Evolutionary conservation across 2,888 invertebrate genomes (phyloP).

Genomic region (Nasonovia ribisnigri): DNA sequence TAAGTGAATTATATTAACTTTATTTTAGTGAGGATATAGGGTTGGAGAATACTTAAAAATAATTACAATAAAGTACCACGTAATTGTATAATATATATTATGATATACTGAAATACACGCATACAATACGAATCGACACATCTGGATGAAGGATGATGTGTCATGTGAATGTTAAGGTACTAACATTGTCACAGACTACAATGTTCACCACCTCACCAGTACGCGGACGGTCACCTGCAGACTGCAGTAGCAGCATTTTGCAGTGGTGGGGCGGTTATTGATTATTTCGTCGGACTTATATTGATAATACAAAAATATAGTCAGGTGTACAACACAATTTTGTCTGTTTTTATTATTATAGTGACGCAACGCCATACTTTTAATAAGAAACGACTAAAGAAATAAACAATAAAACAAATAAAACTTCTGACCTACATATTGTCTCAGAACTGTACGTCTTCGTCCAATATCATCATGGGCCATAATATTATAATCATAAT

Average conservation of each 20-base stretch:
- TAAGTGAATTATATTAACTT: background rate
- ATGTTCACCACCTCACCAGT: background rate
- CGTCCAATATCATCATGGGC: background rate
- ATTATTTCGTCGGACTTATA: background rate
- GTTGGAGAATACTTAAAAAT: background rate
- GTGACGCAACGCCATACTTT: too few relatives aligned
- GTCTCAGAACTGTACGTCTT: background rate
- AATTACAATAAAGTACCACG: too few relatives aligned
- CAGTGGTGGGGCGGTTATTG: background rate
- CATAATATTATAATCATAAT: too few relatives aligned
- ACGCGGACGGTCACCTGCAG: background rate
- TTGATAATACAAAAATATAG: background rate
- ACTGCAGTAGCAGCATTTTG: background rate
- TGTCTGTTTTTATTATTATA: too few relatives aligned
- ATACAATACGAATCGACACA: conserved; percentile 2
- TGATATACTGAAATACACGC: background rate
- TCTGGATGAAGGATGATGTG: background rate
- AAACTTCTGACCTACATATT: background rate
- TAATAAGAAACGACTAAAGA: too few relatives aligned
- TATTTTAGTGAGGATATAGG: too few relatives aligned
- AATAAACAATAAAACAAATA: too few relatives aligned
- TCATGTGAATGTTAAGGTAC: background rate
- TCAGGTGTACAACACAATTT: too few relatives aligned
- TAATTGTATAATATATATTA: background rate
- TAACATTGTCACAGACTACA: background rate